phyloP scores from a whole-genome alignment of 2,113 vertebrate species.

The Prionailurus viverrinus region DNA sequence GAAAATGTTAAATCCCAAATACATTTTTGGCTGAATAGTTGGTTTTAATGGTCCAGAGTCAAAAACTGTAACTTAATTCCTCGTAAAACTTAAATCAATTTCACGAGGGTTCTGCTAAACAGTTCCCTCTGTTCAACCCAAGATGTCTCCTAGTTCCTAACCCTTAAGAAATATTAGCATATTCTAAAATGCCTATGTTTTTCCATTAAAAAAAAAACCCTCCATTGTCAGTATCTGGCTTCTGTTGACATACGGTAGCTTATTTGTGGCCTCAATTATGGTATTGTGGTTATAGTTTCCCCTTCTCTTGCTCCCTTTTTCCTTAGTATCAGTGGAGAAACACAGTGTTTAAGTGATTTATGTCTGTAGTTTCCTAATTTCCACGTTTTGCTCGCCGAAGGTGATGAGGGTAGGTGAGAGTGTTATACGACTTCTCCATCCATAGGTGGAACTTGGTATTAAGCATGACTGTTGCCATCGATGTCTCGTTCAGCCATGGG shows the following conservation, averaged over 20 bases:
- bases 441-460: not conserved
- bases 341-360: not conserved
- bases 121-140: slow-evolving; percentile 68
- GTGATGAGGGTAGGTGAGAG: not conserved
- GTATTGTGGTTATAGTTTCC: not conserved
- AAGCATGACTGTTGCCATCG: not conserved
- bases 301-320: not conserved
- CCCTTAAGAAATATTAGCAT: slow-evolving; percentile 38
- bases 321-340: not conserved
- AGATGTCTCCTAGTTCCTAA: slow-evolving; percentile 7
- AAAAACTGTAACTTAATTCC: slow-evolving; percentile 74
- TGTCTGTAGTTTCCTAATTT: not conserved
- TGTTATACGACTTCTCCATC: not conserved
- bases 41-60: slow-evolving; percentile 76
- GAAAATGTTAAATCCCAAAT: slow-evolving; percentile 78
- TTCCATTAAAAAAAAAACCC: not conserved
- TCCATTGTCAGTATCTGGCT: slow-evolving; percentile 18
- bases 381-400: not conserved
- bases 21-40: slow-evolving; percentile 76
- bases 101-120: slow-evolving; percentile 73
- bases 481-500: slow-evolving; percentile 27
- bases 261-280: not conserved
- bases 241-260: slow-evolving; percentile 55
- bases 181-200: slow-evolving; percentile 20
- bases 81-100: slow-evolving; percentile 73